Base-by-base conservation (phyloP, 2,113 vertebrate genomes). In the Symphodus melops region DNA sequence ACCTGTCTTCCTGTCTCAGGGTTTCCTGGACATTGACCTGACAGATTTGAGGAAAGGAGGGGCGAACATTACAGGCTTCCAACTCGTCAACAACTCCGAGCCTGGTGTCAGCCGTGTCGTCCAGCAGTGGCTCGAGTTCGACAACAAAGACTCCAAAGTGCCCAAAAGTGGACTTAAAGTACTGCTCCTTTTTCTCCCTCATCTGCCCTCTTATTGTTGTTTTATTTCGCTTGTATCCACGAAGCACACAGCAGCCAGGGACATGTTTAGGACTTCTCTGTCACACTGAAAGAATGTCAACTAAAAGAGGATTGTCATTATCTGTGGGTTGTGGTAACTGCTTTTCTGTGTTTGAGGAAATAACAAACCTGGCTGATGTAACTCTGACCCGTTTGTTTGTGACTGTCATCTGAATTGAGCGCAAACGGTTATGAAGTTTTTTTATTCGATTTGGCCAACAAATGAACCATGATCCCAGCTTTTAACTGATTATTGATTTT, bases 51-150 rank as follows among this genome's bases (percentile, higher is more conserved):
- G 94, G 80, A 96, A 97, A 86, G 97, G 96, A 0, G 97, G 97
- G 1, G 98, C 96, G 20, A 99, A 99, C 9, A 96, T 99, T 81
- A 98, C 98, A 0, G 98, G 98, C 5, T 99, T 99, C 89, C 98
- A 99, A 88, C 19, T 99, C 68, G 97, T 99, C 81, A 97, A 98
- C 91, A 96, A 97, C 84, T 96, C 96, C 0, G 96, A 97, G 36
- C 91, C 93, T 17, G 89, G 92, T 33, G 95, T 98, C 0, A 96
- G 96, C 88, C 95, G 92, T 39, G 95, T 97, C 57, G 95, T 96
- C 90, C 97, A 99, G 56, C 97, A 99, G 77, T 99, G 98, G 98
- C 93, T 95, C 89, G 96, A 92, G 68, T 97, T 97, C 4, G 97
- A 99, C 61, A 96, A 95, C 42, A 96, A 97, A 72, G 98, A 99